Evolutionary conservation across 2,888 invertebrate genomes (phyloP), one percentile per base, ranked within the genome.

Genomic region (Acholoe squamosa): DNA sequence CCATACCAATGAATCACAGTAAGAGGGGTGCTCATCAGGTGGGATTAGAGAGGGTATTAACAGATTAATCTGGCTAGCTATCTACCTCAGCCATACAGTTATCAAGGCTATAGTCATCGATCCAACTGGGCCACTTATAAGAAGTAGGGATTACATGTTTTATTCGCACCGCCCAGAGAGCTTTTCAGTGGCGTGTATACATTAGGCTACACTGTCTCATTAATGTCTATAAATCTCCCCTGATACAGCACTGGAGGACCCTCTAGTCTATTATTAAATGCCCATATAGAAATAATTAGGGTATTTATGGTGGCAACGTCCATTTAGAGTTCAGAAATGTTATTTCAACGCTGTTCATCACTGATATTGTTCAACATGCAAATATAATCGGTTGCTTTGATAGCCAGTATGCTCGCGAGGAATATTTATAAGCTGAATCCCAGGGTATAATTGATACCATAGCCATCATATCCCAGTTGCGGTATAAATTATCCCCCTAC

Each of bases 241-340:
- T 7, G 67, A 67, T 19, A 71, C 16, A 80, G 80, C n/a, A 80
- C 34, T 7, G 34, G 16, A n/a, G 34, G 34, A 3, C 7, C 33
- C 12, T 16, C 43, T 14, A 34, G 80, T 34, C 10, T 80, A 43
- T 34, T 80, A 43, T 80, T 34, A 80, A 80, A 43, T 80, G 43
- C 80, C 5, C 80, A 80, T 80, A 80, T 19, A 25, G 80, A 80
- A 80, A 80, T 80, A 80, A 80, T 80, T 33, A 80, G 80, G 34
- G 33, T 16, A 80, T 80, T 80, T 80, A 80, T 80, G 16, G 12
- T 43, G 43, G 25, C 16, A 22, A 5, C 22, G 43, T 25, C 80
- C 43, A 25, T 80, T 80, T 33, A 43, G 80, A 80, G 80, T 33
- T 80, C 22, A 43, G 22, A 33, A 43, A 33, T 80, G 31, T 43